Base-by-base conservation (phyloP, 1,140 invertebrate genomes). In the Alviniconcha marisindica region DNA sequence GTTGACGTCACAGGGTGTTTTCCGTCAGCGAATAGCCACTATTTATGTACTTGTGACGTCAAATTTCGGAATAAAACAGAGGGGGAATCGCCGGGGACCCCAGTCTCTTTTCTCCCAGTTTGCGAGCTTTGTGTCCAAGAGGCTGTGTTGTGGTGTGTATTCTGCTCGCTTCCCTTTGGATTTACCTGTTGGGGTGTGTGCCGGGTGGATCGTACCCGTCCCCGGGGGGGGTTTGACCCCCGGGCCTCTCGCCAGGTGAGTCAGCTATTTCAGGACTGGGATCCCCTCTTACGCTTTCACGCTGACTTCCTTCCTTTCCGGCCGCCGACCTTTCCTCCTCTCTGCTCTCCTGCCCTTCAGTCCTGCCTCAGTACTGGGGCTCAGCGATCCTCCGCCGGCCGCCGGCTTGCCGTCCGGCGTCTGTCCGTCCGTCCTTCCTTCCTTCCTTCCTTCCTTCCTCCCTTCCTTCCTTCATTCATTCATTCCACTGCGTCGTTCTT, bases 1-100 rank as follows among this genome's bases (percentile, higher is more conserved):
- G n/a, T 48, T 77, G 76, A 77, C 76, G 76, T 77, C 76, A 77
- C 76, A 33, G 51, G 76, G 76, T 56, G 76, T 54, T 77, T 77
- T 77, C 76, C 76, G 76, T 77, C 76, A 77, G 76, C 76, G 76
- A 54, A 77, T 31, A 15, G 51, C 76, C 76, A 77, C 76, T 77
- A 77, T 77, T 77, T 77, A 77, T 77, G 76, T 77, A 77, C 3
- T 48, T 36, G 76, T 77, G 76, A 77, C 76, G 76, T 77, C 76
- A 77, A 77, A 71, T 77, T 77, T 56, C n/a, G 1, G 51, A 77
- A 56, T 56, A 77, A 77, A 77, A 54, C 76, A 31, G 76, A 51
- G 51, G 51, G 73, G 76, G 76, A 56, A 54, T 77, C 51, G 44
- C 44, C 76, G 44, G 76, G 51, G 44, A 42, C 44, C 51, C 76